phyloP scores from a whole-genome alignment of 2,888 invertebrate species.

The Aquatica leii region DNA sequence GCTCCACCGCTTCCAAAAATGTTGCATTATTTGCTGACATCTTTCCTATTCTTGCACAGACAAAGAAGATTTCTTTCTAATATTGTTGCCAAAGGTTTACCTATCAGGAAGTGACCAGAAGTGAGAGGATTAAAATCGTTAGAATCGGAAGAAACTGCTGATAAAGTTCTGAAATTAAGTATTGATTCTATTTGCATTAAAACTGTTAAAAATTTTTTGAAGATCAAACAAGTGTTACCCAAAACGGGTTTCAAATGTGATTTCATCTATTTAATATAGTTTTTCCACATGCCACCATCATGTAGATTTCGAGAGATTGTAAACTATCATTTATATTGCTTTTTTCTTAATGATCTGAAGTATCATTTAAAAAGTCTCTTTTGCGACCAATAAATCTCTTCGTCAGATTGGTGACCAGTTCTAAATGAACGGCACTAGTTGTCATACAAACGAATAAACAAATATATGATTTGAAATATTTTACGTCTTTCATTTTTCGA shows the following conservation, averaged over 20 bases:
- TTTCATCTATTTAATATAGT: neutral
- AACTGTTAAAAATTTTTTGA: neutral
- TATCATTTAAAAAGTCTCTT: too few relatives aligned
- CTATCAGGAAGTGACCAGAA: too few relatives aligned
- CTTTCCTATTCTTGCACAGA: neutral
- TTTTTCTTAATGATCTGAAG: neutral
- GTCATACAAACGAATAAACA: too few relatives aligned
- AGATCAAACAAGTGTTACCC: too few relatives aligned
- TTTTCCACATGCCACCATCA: slow-evolving; percentile 7
- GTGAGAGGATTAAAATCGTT: neutral
- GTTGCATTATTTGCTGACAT: neutral
- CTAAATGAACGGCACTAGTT: too few relatives aligned
- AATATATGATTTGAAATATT: too few relatives aligned
- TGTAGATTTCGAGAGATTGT: neutral
- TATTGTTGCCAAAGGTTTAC: too few relatives aligned
- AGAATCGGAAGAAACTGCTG: neutral
- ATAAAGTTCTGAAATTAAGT: neutral
- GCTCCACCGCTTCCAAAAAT: slow-evolving; percentile 8
- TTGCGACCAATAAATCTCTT: too few relatives aligned
- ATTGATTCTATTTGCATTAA: neutral
- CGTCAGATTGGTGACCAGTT: too few relatives aligned
- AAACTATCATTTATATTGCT: neutral
- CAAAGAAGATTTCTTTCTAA: too few relatives aligned
- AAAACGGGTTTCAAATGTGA: neutral
- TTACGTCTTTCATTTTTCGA: too few relatives aligned